Percentiles rank a stretch among this genome's conserved stretches.
phyloP scores from a whole-genome alignment of 2,113 vertebrate species.

The Brachirus orientalis region DNA sequence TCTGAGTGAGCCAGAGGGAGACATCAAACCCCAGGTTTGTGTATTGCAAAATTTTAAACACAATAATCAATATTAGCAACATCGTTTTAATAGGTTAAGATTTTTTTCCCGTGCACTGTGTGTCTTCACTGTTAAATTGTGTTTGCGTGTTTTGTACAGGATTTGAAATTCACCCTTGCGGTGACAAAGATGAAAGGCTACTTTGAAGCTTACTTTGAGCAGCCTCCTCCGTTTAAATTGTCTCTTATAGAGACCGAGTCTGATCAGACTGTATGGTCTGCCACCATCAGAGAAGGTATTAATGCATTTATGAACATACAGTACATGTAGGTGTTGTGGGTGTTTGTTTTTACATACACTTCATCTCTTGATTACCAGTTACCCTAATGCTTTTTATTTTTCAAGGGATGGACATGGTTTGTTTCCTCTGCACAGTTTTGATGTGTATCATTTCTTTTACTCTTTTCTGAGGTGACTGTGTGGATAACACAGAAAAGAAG shows the following conservation, averaged over 20 bases:
- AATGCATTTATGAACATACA: background rate
- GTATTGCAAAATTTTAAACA: background rate
- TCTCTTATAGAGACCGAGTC: slow-evolving; percentile 84
- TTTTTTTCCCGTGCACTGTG: no score
- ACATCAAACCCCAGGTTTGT: slow-evolving; percentile 84
- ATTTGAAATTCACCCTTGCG: slow-evolving; percentile 83
- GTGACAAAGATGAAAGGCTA: slow-evolving; percentile 86
- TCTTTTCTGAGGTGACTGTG: slow-evolving; percentile 74
- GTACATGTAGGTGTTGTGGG: no score
- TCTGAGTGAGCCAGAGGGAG: slow-evolving; percentile 85
- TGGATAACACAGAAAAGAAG: slow-evolving; percentile 56
- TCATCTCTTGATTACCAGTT: no score
- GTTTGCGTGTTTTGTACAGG: slow-evolving; percentile 60
- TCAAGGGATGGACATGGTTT: background rate
- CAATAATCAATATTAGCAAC: no score
- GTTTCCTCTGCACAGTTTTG: background rate
- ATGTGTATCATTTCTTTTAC: background rate
- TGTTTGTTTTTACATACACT: no score
- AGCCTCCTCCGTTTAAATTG: slow-evolving; percentile 85
- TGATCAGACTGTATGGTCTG: slow-evolving; percentile 82
- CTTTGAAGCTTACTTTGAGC: slow-evolving; percentile 88
- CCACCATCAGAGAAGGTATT: slow-evolving; percentile 85
- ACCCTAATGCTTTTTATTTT: no score
- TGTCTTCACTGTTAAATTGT: background rate
- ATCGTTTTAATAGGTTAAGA: no score